Base-by-base conservation (phyloP, 1,140 invertebrate species). In the Bombus breviceps region DNA sequence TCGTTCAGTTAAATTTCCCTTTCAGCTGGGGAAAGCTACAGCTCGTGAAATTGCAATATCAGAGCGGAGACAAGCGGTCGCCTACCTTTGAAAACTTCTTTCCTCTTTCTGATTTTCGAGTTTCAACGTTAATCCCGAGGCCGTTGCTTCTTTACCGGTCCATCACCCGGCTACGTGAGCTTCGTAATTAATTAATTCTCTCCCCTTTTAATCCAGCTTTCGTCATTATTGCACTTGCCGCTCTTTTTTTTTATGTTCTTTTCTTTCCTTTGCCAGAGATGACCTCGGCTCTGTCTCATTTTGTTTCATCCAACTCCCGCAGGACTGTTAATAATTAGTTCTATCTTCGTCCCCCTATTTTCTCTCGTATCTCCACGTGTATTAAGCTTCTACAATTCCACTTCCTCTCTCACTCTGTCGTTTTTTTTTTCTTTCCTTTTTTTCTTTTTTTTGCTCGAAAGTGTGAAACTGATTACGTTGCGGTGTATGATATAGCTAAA, bases 111-210 rank as follows among this genome's bases (percentile, higher is more conserved):
- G 75, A 77, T 77, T 77, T 77, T 62, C 59, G 28, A 77, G 75
- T 77, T 64, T 39, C 75, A 37, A 62, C 75, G 59, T 77, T 64
- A 77, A 77, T 77, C 37, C 59, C 15, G 75, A 32, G 13, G 28
- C 22, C 75, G 37, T 41, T 64, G 75, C 34, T 41, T 77, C 57
- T 77, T 77, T 41, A 59, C 22, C 37, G 25, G 37, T 32, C 15
- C 28, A 34, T 8, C 18, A 32, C 34, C 5, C 2, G 18, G 28
- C 37, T 37, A 57, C 28, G 75, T 25, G 57, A 77, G 75, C 37
- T 41, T 62, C 74, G 53, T 77, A 77, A 77, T 77, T 77, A 77
- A 77, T 77, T 77, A 77, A 77, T 77, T 77, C 37, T 64, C 59
- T 77, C 37, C 47, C 43, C 73, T 62, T 62, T 62, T 62, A 62